phyloP scores from a whole-genome alignment of 2,113 vertebrate genomes.

The Charina bottae region DNA sequence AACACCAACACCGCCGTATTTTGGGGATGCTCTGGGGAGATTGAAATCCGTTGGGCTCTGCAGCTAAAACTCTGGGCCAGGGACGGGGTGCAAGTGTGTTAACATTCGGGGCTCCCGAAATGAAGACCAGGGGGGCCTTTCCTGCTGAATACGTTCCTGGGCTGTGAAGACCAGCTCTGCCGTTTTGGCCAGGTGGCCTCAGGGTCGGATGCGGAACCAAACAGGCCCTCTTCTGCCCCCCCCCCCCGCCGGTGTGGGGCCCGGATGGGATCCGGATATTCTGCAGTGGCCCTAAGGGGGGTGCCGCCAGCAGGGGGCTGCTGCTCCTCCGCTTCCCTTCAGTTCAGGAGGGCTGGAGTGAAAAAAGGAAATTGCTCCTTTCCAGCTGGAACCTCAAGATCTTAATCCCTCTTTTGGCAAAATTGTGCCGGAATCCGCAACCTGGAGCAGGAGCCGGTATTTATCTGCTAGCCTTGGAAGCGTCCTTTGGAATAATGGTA shows the following conservation, averaged over 20 bases:
- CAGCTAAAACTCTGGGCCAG: background rate
- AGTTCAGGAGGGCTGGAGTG: background rate
- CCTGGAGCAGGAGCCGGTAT: conserved; percentile 51
- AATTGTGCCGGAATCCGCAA: conserved; percentile 51
- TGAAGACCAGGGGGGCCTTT: background rate
- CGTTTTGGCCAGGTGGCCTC: background rate
- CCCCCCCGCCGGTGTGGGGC: background rate
- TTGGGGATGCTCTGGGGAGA: background rate
- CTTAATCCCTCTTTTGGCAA: background rate
- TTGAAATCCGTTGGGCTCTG: background rate
- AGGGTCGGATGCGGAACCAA: background rate
- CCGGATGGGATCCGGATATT: background rate
- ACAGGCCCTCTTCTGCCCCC: background rate
- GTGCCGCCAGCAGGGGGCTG: background rate
- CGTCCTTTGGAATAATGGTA: conserved; percentile 62
- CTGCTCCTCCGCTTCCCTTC: background rate
- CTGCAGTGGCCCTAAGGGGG: background rate
- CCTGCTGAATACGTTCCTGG: background rate
- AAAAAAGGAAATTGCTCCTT: conserved; percentile 7
- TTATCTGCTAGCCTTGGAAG: conserved; percentile 66
- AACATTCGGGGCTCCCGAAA: background rate
- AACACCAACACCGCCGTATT: accelerated
- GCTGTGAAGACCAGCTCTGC: no score
- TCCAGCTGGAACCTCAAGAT: conserved; percentile 11
- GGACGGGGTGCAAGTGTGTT: background rate